A percentile compares a stretch with the other conserved stretches of the same genome.
phyloP scores from a whole-genome alignment of 2,797 vertebrate genomes.

The Nannoperca australis region DNA sequence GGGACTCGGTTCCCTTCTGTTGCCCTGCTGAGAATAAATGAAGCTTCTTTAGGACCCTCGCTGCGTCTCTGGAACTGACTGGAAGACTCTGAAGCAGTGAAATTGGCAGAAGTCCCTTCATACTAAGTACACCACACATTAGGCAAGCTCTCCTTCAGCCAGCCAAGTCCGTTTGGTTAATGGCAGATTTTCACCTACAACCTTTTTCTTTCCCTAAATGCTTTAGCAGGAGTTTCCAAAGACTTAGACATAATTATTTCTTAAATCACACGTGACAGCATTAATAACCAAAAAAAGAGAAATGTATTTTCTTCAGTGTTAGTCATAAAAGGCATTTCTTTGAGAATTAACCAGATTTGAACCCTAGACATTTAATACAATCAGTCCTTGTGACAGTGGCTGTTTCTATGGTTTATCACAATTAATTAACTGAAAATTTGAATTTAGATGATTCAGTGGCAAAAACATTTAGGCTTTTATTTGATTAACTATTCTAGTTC shows the following conservation, averaged over 20 bases:
- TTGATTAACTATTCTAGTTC: not conserved
- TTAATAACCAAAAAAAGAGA: not conserved
- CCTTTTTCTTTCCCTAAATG: conserved; percentile 24
- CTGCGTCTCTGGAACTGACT: conserved; percentile 77
- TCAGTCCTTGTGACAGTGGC: not conserved
- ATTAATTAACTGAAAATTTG: not conserved
- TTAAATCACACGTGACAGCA: conserved; percentile 9
- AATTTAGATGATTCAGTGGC: not conserved
- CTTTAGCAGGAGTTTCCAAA: conserved; percentile 27
- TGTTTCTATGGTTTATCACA: not conserved
- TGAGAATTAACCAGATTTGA: not conserved
- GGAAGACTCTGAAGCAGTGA: conserved; percentile 62
- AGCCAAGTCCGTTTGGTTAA: conserved; percentile 73
- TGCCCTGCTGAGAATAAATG: conserved; percentile 80
- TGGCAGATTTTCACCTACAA: conserved; percentile 64
- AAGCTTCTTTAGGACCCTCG: conserved; percentile 77
- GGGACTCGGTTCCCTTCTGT: conserved; percentile 68
- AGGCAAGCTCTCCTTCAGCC: conserved; percentile 53
- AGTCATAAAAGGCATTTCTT: not conserved
- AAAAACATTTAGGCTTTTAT: not conserved
- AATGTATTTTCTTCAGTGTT: not conserved
- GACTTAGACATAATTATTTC: conserved; percentile 26
- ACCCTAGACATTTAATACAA: not conserved
- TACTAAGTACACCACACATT: conserved; percentile 68
- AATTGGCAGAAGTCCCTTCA: conserved; percentile 68